Base-by-base conservation (phyloP, 1,140 invertebrate genomes). In the Papilio machaon region DNA sequence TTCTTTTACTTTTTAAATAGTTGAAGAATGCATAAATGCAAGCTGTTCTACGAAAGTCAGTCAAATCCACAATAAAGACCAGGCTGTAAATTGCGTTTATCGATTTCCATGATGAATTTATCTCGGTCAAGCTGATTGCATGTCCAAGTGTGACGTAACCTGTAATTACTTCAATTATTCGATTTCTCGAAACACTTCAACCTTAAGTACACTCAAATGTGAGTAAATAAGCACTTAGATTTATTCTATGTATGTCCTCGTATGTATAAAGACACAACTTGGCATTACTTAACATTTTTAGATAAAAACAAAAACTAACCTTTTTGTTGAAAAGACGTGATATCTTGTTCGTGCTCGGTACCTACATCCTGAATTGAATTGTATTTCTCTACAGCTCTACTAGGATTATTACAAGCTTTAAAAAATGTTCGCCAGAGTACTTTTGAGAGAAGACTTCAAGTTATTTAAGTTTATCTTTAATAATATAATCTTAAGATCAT, bases 51-150 rank as follows among this genome's bases (percentile, higher is more conserved):
- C 58, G 4, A n/a, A 19, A 60, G 19, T 11, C 23, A 11, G 60
- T 30, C 23, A 30, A 64, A 23, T 64, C 15, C 19, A 2, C 19
- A 64, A 64, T 64, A 30, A 64, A 54, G 52, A 30, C 7, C 10
- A 30, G 58, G 23, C 60, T 30, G 64, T 15, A 15, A 70, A 70
- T 70, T 70, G 30, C 30, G 30, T 70, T 70, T 70, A 70, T 70
- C 64, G 64, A 70, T 70, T 70, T 15, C 64, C 64, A 15, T 38
- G 64, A 70, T 70, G 13, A 38, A 70, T 13, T 38, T 70, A 70
- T 70, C 64, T 70, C 64, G 64, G 64, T 17, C 64, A 70, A 38
- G 64, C 64, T 70, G 30, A 70, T 70, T 70, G 64, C 64, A 13
- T 70, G 64, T 38, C 30, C 30, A 35, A 38, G 30, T 15, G 64